Evolutionary conservation across 2,888 invertebrate species (phyloP), one percentile per base, ranked within the genome.

Genomic region (Eugnorisma glareosa): DNA sequence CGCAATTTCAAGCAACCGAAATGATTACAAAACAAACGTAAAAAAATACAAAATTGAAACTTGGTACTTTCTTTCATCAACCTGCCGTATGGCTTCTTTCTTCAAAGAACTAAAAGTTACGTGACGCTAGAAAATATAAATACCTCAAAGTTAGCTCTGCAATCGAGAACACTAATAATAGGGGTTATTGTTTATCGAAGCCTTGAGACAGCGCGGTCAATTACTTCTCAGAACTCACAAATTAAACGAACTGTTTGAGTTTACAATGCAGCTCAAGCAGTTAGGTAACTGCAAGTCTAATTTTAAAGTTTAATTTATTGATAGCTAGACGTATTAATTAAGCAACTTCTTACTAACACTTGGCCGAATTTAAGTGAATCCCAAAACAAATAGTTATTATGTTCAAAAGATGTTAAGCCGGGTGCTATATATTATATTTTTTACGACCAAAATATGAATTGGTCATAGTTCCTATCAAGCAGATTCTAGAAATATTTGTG

Each of bases 191-290:
- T 45, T 61, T 77, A 68, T 64, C 54, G 82, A 85, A 85, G 63
- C 79, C 84, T 48, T 81, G 77, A 45, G 67, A 73, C 48, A 40
- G 64, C 72, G 18, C 63, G 24, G 57, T 43, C 69, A 81, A 81
- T 76, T 74, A 83, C 71, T 73, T 66, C 63, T 43, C 31, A 74
- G 81, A 80, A 71, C 57, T 54, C 35, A 69, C 68, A 69, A 80
- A 73, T 81, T 21, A 35, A 61, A 61, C n/a, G 24, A 40, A 45
- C 73, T 73, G 51, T 67, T 82, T 48, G 4, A 66, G 54, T n/a
- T 37, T 18, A 40, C 37, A 31, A 37, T 72, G 77, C 71, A 77
- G 18, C 77, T 51, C n/a, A 31, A 68, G 13, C 40, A 18, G 28
- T 69, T 73, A 40, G 15, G 59, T 67, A 69, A 61, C 48, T 66